phyloP scores from a whole-genome alignment of 2,797 vertebrate species.

The Danio albolineatus region DNA sequence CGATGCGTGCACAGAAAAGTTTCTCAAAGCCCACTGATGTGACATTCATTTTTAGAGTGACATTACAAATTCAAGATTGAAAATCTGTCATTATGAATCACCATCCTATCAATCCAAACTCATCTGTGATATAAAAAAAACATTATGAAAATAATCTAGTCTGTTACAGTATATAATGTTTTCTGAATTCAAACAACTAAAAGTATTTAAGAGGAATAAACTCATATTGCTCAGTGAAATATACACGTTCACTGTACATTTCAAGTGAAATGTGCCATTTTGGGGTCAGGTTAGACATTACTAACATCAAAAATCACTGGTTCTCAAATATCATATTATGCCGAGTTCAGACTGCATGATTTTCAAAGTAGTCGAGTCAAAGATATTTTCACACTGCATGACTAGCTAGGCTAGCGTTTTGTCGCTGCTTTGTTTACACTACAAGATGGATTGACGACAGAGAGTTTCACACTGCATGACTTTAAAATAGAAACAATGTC shows the following conservation, averaged over 20 bases:
- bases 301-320: background rate
- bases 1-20: constrained; percentile 36
- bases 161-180: background rate
- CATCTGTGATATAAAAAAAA: no score
- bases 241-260: background rate
- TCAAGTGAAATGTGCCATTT: background rate
- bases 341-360: no score
- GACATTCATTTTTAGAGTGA: constrained; percentile 9
- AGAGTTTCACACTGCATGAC: no score
- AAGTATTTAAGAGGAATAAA: background rate
- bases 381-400: no score
- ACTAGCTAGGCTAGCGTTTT: no score
- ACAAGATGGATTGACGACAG: no score
- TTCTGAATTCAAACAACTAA: background rate
- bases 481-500: no score
- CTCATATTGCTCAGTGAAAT: background rate
- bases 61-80: background rate
- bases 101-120: background rate
- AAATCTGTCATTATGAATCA: background rate
- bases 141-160: no score
- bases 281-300: background rate
- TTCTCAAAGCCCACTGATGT: constrained; percentile 28
- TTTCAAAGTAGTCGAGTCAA: no score
- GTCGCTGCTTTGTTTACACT: no score
- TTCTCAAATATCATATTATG: no score